Conservation (phyloP, 2,888 invertebrate species). For the Drosophila pegasa region DNA sequence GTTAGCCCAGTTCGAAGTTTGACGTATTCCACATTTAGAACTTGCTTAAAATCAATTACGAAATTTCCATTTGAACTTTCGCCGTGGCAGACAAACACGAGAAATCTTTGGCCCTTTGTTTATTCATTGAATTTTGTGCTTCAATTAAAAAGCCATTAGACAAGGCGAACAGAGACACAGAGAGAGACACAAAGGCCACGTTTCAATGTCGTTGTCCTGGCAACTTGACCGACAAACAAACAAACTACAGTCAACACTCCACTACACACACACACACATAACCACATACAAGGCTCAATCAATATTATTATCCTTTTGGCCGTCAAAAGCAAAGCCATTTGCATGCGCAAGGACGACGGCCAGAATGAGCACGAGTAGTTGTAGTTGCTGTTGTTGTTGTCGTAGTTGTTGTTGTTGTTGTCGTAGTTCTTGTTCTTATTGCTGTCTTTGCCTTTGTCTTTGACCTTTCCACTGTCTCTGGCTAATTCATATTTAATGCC, state of each 20-base stretch:
- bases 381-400: too few relatives aligned
- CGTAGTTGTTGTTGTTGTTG: slow-evolving; percentile 18
- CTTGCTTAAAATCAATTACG: slow-evolving; percentile 58
- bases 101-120: slow-evolving; percentile 45
- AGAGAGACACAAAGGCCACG: slow-evolving; percentile 42
- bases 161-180: slow-evolving; percentile 14
- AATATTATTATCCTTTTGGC: slow-evolving; percentile 71
- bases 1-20: slow-evolving; percentile 32
- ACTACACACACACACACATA: slow-evolving; percentile 19
- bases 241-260: slow-evolving; percentile 55
- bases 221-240: slow-evolving; percentile 59
- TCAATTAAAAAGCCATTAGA: slow-evolving; percentile 76
- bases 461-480: slow-evolving; percentile 39
- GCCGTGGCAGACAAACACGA: slow-evolving; percentile 19
- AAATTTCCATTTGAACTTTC: slow-evolving; percentile 52
- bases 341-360: slow-evolving; percentile 50
- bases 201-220: slow-evolving; percentile 69
- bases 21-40: slow-evolving; percentile 32
- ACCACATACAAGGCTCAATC: slow-evolving; percentile 51
- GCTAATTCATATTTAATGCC: slow-evolving; percentile 76
- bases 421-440: slow-evolving; percentile 12
- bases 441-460: slow-evolving; percentile 56
- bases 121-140: slow-evolving; percentile 74
- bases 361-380: slow-evolving; percentile 34
- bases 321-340: slow-evolving; percentile 71